These are phyloP conservation scores for Pachypanchax playfairii DNA, from an alignment of 2,113 vertebrate genomes.

Conservation along the genomic window DNA sequence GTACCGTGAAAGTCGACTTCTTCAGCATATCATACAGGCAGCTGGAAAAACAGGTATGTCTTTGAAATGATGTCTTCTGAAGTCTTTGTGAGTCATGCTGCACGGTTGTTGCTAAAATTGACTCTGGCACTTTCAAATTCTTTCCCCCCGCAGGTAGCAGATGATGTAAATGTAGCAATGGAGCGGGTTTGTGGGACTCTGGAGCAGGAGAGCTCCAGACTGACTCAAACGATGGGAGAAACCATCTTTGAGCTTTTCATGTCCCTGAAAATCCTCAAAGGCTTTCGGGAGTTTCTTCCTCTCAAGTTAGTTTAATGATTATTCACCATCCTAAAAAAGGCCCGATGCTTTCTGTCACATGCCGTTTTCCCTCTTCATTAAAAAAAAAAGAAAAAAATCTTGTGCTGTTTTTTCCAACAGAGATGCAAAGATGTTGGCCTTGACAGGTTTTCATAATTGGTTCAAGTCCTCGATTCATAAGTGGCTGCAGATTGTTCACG, in stretches of 20 bases:
- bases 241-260: conserved; percentile 88
- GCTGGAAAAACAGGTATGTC: conserved; percentile 87
- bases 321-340: not conserved
- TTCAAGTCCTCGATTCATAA: conserved; percentile 89
- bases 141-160: conserved; percentile 79
- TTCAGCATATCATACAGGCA: conserved; percentile 88
- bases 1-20: conserved; percentile 87
- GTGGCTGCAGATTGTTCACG: conserved; percentile 88
- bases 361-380: not conserved
- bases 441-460: conserved; percentile 84
- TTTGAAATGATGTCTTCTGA: not conserved
- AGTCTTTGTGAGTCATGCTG: conserved; percentile 6
- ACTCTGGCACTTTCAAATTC: not conserved
- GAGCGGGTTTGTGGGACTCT: conserved; percentile 83
- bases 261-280: conserved; percentile 85
- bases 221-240: conserved; percentile 82
- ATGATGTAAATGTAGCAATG: conserved; percentile 84
- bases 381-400: not conserved
- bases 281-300: conserved; percentile 82
- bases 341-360: not conserved
- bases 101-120: conserved; percentile 1
- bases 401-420: conserved; percentile 60
- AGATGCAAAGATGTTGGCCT: conserved; percentile 84
- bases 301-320: conserved; percentile 74
- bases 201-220: conserved; percentile 81